Evolutionary conservation across 2,888 invertebrate species (phyloP).

Genomic region (Leptarthrus brevirostris): DNA sequence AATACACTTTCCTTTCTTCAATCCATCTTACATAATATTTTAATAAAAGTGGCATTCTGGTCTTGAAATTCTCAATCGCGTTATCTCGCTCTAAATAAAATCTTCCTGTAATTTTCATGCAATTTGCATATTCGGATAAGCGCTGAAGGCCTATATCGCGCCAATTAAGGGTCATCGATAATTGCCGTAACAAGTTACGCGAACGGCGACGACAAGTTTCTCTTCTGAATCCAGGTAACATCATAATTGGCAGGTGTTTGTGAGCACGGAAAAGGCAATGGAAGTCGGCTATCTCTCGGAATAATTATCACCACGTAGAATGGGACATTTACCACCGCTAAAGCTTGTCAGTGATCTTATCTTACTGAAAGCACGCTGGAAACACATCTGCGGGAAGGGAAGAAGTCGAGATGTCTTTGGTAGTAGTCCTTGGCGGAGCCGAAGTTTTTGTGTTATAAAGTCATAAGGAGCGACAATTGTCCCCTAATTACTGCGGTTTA

Average conservation of each 20-base stretch:
- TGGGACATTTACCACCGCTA: conserved; percentile 25
- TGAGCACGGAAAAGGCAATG: not conserved
- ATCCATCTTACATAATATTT: too few species aligned
- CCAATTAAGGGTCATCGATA: conserved; percentile 47
- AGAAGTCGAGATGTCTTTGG: not conserved
- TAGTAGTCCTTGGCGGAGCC: not conserved
- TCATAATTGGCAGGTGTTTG: conserved; percentile 19
- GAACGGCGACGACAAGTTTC: not conserved
- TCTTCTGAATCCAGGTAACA: not conserved
- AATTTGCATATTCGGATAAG: conserved; percentile 40
- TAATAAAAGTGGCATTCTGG: too few species aligned
- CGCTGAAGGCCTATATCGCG: conserved; percentile 10
- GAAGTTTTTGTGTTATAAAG: conserved; percentile 24
- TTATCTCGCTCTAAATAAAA: not conserved
- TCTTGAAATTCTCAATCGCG: not conserved
- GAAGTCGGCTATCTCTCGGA: conserved; percentile 15
- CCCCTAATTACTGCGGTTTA: conserved; percentile 36
- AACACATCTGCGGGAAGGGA: not conserved
- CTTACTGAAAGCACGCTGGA: not conserved
- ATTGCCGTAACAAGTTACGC: not conserved
- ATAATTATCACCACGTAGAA: conserved; percentile 23
- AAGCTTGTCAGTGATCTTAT: conserved; percentile 31
- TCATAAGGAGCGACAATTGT: conserved; percentile 32
- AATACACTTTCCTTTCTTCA: too few species aligned
- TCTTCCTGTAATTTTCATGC: not conserved